These are phyloP conservation scores for Pristionchus maxplancki DNA, from an alignment of 2,888 invertebrate genomes.

Conservation along the genomic window DNA sequence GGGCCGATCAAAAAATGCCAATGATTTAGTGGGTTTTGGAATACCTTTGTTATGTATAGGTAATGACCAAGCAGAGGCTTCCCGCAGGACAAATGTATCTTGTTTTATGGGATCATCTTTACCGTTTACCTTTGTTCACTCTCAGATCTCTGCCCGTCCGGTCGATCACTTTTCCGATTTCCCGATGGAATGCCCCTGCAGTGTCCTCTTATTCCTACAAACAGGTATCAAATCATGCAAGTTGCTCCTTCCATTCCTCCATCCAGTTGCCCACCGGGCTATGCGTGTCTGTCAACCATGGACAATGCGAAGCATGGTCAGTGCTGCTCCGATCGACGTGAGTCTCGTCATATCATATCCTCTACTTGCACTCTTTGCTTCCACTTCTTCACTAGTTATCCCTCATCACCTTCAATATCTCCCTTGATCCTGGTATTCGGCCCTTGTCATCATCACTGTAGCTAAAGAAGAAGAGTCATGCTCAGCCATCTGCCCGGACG, in stretches of 20 bases:
- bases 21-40: too few species aligned
- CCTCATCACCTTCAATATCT: too few species aligned
- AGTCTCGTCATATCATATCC: too few species aligned
- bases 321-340: slow-evolving; percentile 66
- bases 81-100: too few species aligned
- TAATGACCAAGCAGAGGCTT: too few species aligned
- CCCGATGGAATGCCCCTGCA: slow-evolving; percentile 57
- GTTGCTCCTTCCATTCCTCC: too few species aligned
- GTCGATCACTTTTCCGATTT: slow-evolving; percentile 63
- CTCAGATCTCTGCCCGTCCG: slow-evolving; percentile 62
- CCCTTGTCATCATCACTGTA: not conserved
- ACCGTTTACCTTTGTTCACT: not conserved
- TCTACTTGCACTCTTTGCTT: not conserved
- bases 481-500: slow-evolving; percentile 67
- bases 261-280: slow-evolving; percentile 46
- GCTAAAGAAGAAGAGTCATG: not conserved
- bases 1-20: too few species aligned
- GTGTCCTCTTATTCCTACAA: slow-evolving; percentile 33
- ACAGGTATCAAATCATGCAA: too few species aligned
- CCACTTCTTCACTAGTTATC: not conserved
- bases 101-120: too few species aligned
- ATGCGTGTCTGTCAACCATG: slow-evolving; percentile 63
- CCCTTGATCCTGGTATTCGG: too few species aligned
- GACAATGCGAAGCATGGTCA: slow-evolving; percentile 64
- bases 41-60: too few species aligned